Conservation (phyloP, 2,113 vertebrate genomes). For the Notothenia coriiceps region DNA sequence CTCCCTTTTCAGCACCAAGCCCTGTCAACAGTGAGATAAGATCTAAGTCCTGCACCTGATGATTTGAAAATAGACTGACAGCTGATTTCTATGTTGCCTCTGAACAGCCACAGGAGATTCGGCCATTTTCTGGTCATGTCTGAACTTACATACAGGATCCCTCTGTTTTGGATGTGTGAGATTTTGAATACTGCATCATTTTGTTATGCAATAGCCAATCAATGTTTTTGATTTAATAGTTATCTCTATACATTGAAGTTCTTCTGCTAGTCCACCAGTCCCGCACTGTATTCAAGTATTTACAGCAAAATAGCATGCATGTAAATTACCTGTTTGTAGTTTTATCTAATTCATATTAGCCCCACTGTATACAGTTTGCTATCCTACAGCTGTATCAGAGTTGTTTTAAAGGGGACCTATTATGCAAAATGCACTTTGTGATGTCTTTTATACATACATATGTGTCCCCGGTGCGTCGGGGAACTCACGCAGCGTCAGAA, state of each 20-base stretch:
- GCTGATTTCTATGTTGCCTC: slow-evolving; percentile 31
- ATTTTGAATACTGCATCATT: neutral
- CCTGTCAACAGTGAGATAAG: slow-evolving; percentile 60
- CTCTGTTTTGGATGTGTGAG: neutral
- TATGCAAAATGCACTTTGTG: too few relatives aligned
- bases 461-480: too few relatives aligned
- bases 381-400: neutral
- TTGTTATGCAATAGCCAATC: neutral
- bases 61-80: slow-evolving; percentile 55
- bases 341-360: neutral
- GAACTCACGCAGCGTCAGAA: too few relatives aligned
- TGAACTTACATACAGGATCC: neutral
- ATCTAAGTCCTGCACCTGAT: slow-evolving; percentile 64
- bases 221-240: neutral
- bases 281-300: neutral
- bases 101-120: slow-evolving; percentile 29
- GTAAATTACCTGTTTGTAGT: neutral
- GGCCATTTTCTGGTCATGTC: slow-evolving; percentile 24
- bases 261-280: neutral
- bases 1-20: slow-evolving; percentile 54
- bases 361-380: neutral
- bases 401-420: too few relatives aligned
- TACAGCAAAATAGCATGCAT: neutral
- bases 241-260: neutral
- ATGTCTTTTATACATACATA: too few relatives aligned